phyloP scores from a whole-genome alignment of 2,797 vertebrate species.

The Novumbra hubbsi region DNA sequence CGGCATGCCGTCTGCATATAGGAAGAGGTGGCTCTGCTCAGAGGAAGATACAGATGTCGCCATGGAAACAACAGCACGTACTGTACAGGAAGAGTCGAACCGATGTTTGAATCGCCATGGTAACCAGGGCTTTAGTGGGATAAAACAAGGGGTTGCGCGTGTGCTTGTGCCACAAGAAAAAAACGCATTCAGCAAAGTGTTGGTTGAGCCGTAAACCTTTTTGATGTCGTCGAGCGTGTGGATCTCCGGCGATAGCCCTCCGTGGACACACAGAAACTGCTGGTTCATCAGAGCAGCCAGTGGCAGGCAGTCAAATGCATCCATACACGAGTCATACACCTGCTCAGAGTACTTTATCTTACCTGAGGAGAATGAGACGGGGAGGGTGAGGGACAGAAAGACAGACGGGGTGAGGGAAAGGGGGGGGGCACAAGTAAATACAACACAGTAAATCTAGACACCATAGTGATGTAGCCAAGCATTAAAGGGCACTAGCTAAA shows the following conservation, averaged over 20 bases:
- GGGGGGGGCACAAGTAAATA: constrained; percentile 4
- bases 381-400: constrained; percentile 31
- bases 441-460: constrained; percentile 38
- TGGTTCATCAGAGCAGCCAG: constrained; percentile 84
- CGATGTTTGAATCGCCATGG: constrained; percentile 70
- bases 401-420: constrained; percentile 51
- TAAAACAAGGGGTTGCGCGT: constrained; percentile 41
- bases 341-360: constrained; percentile 86
- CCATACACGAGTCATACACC: constrained; percentile 84
- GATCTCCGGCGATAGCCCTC: constrained; percentile 80
- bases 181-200: constrained; percentile 2
- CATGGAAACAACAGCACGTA: constrained; percentile 66
- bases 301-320: constrained; percentile 82
- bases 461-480: constrained; percentile 16
- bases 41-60: constrained; percentile 59
- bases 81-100: constrained; percentile 63
- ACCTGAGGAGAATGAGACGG: constrained; percentile 61
- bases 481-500: constrained; percentile 40
- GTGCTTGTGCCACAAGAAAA: constrained; percentile 27
- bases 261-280: constrained; percentile 83
- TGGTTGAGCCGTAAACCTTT: constrained; percentile 66
- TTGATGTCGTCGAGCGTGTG: constrained; percentile 84
- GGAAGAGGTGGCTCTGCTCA: neutral
- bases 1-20: too few species aligned
- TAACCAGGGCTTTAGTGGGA: constrained; percentile 64